Conservation (phyloP, 2,113 vertebrate species). For the Trogon melanurus region DNA sequence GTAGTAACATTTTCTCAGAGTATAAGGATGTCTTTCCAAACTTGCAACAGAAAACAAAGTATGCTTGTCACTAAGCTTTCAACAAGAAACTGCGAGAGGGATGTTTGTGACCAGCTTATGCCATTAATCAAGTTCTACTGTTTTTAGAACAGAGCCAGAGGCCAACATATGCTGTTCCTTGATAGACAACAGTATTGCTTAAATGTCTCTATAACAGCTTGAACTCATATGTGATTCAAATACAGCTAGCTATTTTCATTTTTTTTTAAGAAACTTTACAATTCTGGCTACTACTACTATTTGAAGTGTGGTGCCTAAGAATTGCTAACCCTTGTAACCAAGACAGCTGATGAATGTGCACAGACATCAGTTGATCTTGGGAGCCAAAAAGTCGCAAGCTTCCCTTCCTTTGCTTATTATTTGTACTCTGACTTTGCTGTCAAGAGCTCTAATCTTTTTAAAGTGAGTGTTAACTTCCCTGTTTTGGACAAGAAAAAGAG, state of each 20-base stretch:
- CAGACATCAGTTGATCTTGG: background rate
- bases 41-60: background rate
- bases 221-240: background rate
- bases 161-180: background rate
- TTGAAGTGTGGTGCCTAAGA: background rate
- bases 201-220: background rate
- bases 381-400: background rate
- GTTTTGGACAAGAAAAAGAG: background rate
- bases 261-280: background rate
- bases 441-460: background rate
- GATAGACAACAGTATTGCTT: background rate
- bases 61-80: background rate
- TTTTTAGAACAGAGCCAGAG: background rate
- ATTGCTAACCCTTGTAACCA: background rate
- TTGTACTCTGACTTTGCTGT: background rate
- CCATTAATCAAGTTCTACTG: background rate
- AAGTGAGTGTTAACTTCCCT: background rate
- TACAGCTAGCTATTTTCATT: background rate
- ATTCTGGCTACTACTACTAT: background rate
- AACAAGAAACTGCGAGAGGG: background rate
- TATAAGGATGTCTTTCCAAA: background rate
- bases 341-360: background rate
- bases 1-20: background rate
- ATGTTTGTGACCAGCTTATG: background rate
- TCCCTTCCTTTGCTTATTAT: background rate